Conservation (phyloP, 2,888 invertebrate species). For the Platycnemis pennipes region DNA sequence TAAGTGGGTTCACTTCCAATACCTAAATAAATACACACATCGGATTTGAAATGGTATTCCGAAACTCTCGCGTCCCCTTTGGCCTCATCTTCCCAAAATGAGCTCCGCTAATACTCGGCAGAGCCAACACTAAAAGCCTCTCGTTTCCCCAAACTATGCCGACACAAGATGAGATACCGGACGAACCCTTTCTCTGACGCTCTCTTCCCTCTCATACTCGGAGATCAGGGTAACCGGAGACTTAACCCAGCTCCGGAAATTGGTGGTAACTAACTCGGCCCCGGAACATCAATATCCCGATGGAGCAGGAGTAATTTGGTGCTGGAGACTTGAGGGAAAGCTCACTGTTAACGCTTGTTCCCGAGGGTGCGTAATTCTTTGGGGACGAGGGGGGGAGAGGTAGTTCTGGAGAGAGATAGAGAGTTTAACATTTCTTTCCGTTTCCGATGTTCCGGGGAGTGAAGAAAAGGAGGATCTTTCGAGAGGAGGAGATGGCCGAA, state of each 20-base stretch:
- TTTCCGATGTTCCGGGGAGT: background rate
- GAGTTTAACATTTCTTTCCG: background rate
- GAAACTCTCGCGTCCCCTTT: no score
- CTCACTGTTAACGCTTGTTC: background rate
- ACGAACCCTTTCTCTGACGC: background rate
- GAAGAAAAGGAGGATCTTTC: background rate
- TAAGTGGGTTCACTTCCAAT: no score
- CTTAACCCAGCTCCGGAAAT: background rate
- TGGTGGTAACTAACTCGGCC: background rate
- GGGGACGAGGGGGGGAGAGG: background rate
- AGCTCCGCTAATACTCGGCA: no score
- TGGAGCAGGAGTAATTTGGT: background rate
- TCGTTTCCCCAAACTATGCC: background rate
- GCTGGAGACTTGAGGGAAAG: background rate
- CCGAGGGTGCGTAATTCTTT: constrained; percentile 1
- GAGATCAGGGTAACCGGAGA: background rate
- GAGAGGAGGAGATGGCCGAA: background rate
- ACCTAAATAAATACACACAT: no score
- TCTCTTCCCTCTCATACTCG: background rate
- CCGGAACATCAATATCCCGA: background rate
- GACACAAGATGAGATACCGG: no score
- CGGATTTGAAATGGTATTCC: no score
- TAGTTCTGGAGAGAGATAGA: background rate
- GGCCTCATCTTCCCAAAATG: no score
- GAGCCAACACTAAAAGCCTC: background rate